Evolutionary conservation across 2,113 vertebrate genomes (phyloP).

Genomic region (Antennarius striatus): DNA sequence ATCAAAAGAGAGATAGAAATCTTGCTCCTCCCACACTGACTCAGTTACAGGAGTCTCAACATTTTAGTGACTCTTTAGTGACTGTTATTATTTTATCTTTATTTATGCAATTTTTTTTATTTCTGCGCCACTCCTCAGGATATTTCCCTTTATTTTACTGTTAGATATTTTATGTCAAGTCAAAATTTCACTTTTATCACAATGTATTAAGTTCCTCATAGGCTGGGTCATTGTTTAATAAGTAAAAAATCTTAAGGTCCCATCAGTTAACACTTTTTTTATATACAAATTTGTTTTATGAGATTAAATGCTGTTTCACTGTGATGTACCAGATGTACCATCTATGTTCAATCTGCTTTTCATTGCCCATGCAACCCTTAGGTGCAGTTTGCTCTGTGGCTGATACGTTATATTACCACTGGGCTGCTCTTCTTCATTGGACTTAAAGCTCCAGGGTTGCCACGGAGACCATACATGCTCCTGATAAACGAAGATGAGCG

Average conservation of each 20-base stretch:
- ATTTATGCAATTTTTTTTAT: too few species aligned
- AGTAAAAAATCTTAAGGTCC: too few species aligned
- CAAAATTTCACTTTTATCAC: too few species aligned
- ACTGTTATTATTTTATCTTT: neutral
- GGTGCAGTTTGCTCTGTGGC: conserved; percentile 78
- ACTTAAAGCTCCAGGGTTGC: conserved; percentile 90
- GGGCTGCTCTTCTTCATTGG: conserved; percentile 88
- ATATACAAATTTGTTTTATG: neutral
- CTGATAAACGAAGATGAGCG: conserved; percentile 90
- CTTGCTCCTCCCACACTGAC: conserved; percentile 15
- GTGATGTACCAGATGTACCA: neutral
- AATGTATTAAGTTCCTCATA: too few species aligned
- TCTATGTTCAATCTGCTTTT: conserved; percentile 23
- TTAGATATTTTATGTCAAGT: too few species aligned
- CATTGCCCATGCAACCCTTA: conserved; percentile 23
- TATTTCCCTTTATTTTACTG: too few species aligned
- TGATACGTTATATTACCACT: conserved; percentile 83
- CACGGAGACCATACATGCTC: conserved; percentile 86
- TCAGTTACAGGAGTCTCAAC: neutral
- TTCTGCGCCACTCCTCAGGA: too few species aligned
- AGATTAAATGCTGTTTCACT: neutral
- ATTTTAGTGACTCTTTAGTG: neutral
- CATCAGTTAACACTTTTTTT: neutral
- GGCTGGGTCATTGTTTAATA: too few species aligned
- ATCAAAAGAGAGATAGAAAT: conserved; percentile 15